Conservation (phyloP, 2,113 vertebrate genomes). For the Ranitomeya imitator region DNA sequence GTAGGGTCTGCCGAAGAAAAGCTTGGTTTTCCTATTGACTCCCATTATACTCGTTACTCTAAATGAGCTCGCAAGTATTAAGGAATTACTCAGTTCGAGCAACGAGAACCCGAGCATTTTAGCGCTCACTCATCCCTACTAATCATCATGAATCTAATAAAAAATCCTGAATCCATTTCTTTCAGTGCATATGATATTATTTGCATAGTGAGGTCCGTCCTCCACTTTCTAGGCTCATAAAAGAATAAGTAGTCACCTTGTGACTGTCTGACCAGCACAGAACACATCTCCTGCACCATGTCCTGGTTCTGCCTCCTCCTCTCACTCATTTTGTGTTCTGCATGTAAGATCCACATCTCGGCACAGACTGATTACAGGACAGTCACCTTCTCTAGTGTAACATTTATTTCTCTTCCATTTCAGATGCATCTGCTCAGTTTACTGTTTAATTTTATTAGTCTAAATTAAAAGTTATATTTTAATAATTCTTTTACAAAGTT, state of each 20-base stretch:
- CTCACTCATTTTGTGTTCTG: neutral
- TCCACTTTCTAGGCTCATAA: neutral
- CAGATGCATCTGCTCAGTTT: slow-evolving; percentile 32
- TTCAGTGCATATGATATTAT: neutral
- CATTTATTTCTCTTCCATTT: neutral
- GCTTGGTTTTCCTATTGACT: no score
- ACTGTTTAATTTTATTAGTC: no score
- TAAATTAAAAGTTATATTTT: no score
- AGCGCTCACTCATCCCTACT: no score
- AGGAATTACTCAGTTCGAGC: no score
- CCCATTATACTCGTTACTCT: no score
- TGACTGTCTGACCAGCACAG: neutral
- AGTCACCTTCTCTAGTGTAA: neutral
- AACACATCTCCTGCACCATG: slow-evolving; percentile 32
- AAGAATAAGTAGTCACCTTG: neutral
- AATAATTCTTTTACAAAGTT: no score
- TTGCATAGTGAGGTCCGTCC: neutral
- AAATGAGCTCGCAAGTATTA: no score
- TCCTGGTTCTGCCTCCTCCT: neutral
- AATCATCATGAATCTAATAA: no score
- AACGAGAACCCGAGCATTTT: no score
- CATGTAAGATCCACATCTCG: slow-evolving; percentile 23
- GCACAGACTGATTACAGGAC: slow-evolving; percentile 1
- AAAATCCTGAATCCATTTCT: neutral
- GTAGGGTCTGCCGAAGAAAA: no score